Evolutionary conservation across 2,113 vertebrate genomes (phyloP), one percentile per base, ranked within the genome.

Genomic region (Melanerpes formicivorus): DNA sequence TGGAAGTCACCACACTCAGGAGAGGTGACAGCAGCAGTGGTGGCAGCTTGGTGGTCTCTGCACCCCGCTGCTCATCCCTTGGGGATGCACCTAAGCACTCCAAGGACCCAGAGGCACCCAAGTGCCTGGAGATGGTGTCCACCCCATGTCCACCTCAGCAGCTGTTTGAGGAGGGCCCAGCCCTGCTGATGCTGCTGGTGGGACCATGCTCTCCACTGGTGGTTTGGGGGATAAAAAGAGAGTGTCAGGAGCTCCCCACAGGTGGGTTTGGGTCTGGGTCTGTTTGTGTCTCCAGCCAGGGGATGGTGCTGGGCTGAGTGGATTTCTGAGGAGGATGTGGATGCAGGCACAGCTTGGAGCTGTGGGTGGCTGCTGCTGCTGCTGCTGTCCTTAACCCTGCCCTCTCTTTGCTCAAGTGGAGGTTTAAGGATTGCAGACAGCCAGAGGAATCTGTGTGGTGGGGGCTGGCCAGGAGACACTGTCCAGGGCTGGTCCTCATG

Each of bases 401-500:
- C 37, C 18, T 62, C 29, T 18, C 86, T 37, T 27, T 21, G 76
- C 42, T 21, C 1, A 4, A 21, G 12, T 0, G 40, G 50, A 18
- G 26, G 3, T 37, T 60, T 69, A 32, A 17, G 65, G 5, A 13
- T 19, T 2, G 1, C 65, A 11, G 66, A 32, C 6, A 74, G 10
- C 10, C 9, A 1, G 16, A 9, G 74, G 64, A 40, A 58, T 34
- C 58, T 14, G 42, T 3, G 19, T 22, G 32, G 27, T 1, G 26
- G 58, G 60, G 7, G 17, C 40, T 5, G 25, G 7, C 63, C 3
- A 1, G 0, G 2, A 1, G 2, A 32, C 69, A 17, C 4, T 17
- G 0, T 7, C 50, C 69, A 12, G 70, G 73, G n/a, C 15, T 29
- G 64, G 2, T 92, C 69, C 72, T 42, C 44, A 1, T 0, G 5